These are phyloP conservation scores for Boloria euphrosyne DNA, from an alignment of 2,888 invertebrate species.

Conservation along the genomic window DNA sequence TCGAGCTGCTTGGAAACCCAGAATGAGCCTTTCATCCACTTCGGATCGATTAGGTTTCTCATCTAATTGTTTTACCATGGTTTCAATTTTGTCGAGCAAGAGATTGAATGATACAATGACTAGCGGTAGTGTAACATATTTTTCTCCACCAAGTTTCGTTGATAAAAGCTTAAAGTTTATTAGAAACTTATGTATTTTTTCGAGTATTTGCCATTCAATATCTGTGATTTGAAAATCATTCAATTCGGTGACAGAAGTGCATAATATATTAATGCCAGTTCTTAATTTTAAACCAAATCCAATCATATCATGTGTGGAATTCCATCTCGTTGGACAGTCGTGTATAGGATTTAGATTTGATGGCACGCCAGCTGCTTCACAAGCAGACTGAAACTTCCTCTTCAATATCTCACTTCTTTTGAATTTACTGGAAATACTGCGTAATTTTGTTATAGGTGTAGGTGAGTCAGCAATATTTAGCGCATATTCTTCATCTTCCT, in stretches of 20 bases:
- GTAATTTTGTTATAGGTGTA: constrained; percentile 41
- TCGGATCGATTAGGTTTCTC: constrained; percentile 45
- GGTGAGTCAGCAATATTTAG: constrained; percentile 44
- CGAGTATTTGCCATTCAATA: too few species aligned
- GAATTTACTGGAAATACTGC: constrained; percentile 33
- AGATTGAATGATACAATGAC: constrained; percentile 45
- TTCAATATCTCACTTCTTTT: too few species aligned
- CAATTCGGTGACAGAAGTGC: too few species aligned
- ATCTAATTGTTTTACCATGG: constrained; percentile 43
- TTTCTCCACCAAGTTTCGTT: constrained; percentile 46
- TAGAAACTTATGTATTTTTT: too few species aligned
- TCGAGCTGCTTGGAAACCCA: too few species aligned
- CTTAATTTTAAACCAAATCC: constrained; percentile 40
- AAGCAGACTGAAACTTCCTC: too few species aligned
- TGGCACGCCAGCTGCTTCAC: too few species aligned
- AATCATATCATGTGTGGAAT: constrained; percentile 30
- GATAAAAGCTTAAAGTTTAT: too few species aligned
- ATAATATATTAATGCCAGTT: too few species aligned
- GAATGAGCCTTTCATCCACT: constrained; percentile 46
- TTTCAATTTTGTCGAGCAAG: constrained; percentile 38
- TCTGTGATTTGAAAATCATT: too few species aligned
- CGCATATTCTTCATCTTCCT: constrained; percentile 44
- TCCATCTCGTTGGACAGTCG: too few species aligned
- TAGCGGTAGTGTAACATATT: constrained; percentile 44
- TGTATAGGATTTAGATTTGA: too few species aligned